Conservation (phyloP, 2,113 vertebrate genomes). For the Rhabdomys dilectus region DNA sequence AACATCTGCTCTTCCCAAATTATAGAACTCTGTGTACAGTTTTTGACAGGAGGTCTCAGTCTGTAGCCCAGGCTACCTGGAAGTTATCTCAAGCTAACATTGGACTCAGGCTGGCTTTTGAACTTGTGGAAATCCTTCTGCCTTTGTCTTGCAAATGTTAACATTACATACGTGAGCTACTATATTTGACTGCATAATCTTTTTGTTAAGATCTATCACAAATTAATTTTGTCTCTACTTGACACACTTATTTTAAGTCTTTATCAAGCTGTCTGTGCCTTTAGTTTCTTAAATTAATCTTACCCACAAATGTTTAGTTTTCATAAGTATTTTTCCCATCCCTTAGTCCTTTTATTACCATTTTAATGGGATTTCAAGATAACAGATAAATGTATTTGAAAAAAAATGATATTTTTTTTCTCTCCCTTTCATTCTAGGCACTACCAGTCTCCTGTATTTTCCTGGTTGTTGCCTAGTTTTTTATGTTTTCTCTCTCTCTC, state of each 20-base stretch:
- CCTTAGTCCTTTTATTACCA: background rate
- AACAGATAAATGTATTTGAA: slow-evolving; percentile 4
- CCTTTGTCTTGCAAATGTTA: background rate
- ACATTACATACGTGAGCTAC: background rate
- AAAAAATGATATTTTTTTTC: slow-evolving; percentile 16
- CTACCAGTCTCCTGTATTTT: background rate
- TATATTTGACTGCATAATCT: background rate
- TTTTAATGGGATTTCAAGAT: slow-evolving; percentile 39
- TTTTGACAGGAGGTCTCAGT: background rate
- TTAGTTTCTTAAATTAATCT: slow-evolving; percentile 24
- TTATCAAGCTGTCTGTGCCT: slow-evolving; percentile 1
- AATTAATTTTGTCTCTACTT: background rate
- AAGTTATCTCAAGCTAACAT: background rate
- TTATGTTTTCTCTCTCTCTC: slow-evolving; percentile 37
- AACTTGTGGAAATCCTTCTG: background rate
- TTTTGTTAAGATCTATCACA: background rate
- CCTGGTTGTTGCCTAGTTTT: background rate
- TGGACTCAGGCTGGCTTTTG: background rate
- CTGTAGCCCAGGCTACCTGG: background rate
- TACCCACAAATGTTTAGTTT: background rate
- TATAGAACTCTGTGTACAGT: background rate
- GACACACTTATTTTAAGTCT: background rate
- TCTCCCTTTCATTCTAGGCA: background rate
- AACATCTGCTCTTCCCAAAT: background rate
- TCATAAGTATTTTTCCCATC: background rate